Evolutionary conservation across 2,888 invertebrate species (phyloP), one percentile per base, ranked within the genome.

Genomic region (Rugalucina vietnamica): DNA sequence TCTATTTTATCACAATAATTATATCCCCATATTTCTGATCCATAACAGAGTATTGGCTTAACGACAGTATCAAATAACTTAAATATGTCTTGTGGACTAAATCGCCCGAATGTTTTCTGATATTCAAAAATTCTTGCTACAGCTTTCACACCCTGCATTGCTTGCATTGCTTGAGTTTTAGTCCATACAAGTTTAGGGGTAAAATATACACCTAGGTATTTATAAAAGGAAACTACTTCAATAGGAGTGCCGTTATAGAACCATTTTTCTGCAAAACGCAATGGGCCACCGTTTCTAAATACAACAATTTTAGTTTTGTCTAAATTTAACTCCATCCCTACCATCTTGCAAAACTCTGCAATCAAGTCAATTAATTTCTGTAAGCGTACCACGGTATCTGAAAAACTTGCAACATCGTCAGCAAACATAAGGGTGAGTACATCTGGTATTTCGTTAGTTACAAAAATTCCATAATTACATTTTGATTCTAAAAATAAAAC

Each of bases 181-280:
- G 54, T 75, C 75, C 75, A 54, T n/a, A 34, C 21, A 24, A 50
- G 75, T 57, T 50, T 49, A 18, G 74, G 74, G 27, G 75, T 75
- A 36, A 75, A 75, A 10, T 32, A 36, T 4, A 29, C 34, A 10
- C 75, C 75, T 27, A 75, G n/a, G 43, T 54, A 75, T 37, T 57
- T 75, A 57, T 75, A 75, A 32, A 21, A 21, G 1, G 75, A 10
- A 18, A 54, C 75, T 12, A 32, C 14, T n/a, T n/a, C n/a, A n/a
- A n/a, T n/a, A n/a, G n/a, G n/a, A n/a, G n/a, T n/a, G n/a, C n/a
- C n/a, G n/a, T n/a, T n/a, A n/a, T n/a, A n/a, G n/a, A n/a, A n/a
- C n/a, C n/a, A n/a, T n/a, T n/a, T n/a, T n/a, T n/a, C n/a, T n/a
- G n/a, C n/a, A n/a, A n/a, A n/a, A n/a, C n/a, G n/a, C n/a, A n/a